A percentile compares a stretch with the other conserved stretches of the same genome.
Conservation (phyloP, 2,888 invertebrate genomes). For the Caenorhabditis panamensis region DNA sequence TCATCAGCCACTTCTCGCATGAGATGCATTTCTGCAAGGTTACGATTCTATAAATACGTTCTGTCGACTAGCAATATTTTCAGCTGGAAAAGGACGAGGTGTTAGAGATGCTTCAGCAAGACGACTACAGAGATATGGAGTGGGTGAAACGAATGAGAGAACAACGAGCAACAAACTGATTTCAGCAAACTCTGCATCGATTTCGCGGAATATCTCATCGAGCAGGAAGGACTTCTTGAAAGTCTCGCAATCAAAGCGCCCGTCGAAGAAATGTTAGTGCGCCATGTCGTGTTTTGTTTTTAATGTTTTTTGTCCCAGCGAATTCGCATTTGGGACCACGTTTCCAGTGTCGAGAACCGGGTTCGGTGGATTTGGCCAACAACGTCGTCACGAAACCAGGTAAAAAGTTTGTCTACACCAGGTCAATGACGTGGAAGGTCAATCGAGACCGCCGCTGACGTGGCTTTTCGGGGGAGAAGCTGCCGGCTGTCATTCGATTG, state of each 20-base stretch:
- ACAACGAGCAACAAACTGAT: no score
- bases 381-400: no score
- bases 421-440: no score
- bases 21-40: constrained; percentile 9
- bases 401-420: no score
- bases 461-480: no score
- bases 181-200: background rate
- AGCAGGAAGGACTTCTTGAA: background rate
- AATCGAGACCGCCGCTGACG: no score
- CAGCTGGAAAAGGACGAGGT: background rate
- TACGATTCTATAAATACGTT: background rate
- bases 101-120: background rate
- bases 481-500: no score
- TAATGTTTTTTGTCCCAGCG: background rate
- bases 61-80: no score
- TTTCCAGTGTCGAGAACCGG: no score
- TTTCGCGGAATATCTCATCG: background rate
- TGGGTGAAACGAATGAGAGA: background rate
- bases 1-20: background rate
- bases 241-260: background rate
- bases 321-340: no score
- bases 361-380: no score
- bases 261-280: background rate
- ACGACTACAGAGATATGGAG: background rate
- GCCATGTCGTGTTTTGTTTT: no score